These are phyloP conservation scores for Etheostoma perlongum DNA, from an alignment of 2,797 vertebrate genomes.

Conservation along the genomic window DNA sequence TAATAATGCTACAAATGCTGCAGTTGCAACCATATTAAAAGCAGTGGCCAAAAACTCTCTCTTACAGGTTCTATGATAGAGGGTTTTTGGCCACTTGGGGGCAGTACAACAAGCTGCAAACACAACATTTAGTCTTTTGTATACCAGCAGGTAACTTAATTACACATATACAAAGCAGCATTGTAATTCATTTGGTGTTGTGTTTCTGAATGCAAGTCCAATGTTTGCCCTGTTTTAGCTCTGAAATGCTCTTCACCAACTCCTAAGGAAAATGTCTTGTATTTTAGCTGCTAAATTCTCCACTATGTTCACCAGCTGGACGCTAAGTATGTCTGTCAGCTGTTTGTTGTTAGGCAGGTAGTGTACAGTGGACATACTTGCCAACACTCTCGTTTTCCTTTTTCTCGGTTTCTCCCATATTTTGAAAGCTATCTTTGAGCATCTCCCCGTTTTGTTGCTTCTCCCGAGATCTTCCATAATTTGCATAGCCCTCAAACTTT, in stretches of 20 bases:
- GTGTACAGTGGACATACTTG: background rate
- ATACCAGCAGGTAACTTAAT: background rate
- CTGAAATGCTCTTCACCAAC: background rate
- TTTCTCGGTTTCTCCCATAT: too few species aligned
- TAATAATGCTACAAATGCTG: background rate
- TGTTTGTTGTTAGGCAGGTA: background rate
- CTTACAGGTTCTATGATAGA: too few species aligned
- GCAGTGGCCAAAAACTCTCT: too few species aligned
- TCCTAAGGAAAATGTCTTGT: background rate
- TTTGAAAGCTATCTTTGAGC: too few species aligned
- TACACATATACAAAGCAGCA: background rate
- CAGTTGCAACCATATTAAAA: background rate
- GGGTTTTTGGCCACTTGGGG: background rate
- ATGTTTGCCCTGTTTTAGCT: background rate
- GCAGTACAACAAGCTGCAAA: background rate
- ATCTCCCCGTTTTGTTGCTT: too few species aligned
- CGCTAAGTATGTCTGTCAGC: background rate
- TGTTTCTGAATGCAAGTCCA: background rate
- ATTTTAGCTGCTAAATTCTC: background rate
- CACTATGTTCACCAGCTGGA: background rate
- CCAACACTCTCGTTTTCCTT: too few species aligned
- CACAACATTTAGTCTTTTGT: background rate
- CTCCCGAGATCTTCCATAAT: too few species aligned
- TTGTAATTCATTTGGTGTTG: background rate
- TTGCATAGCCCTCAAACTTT: too few species aligned